Conservation (phyloP, 2,888 invertebrate species). For the Chymomyza fuscimana region DNA sequence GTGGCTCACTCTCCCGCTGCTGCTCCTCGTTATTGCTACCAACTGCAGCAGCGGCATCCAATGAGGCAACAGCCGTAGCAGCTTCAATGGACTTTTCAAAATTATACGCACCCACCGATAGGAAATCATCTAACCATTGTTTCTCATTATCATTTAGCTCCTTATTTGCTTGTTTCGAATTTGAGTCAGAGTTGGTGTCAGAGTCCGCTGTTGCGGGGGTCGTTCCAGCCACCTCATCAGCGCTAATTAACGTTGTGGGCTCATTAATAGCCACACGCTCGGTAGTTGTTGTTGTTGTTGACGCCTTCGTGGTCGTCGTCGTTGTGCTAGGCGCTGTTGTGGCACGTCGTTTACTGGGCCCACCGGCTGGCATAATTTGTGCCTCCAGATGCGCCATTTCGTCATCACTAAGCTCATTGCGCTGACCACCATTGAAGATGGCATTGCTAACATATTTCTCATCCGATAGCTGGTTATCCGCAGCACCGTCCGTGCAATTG, state of each 20-base stretch:
- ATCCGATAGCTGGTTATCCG: slow-evolving; percentile 42
- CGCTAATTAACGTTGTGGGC: slow-evolving; percentile 55
- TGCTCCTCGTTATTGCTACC: slow-evolving; percentile 30
- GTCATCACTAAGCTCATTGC: slow-evolving; percentile 74
- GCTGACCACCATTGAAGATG: slow-evolving; percentile 75
- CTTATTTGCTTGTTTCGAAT: slow-evolving; percentile 10
- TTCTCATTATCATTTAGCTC: slow-evolving; percentile 75
- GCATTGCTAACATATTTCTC: slow-evolving; percentile 76
- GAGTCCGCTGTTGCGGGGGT: slow-evolving; percentile 12
- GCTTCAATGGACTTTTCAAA: slow-evolving; percentile 66
- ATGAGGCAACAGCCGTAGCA: not conserved
- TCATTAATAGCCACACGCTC: slow-evolving; percentile 51
- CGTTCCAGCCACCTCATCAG: slow-evolving; percentile 49
- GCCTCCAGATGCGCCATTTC: slow-evolving; percentile 76
- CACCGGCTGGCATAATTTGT: slow-evolving; percentile 67
- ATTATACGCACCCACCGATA: slow-evolving; percentile 76
- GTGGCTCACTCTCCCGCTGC: slow-evolving; percentile 31
- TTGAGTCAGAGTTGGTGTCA: not conserved
- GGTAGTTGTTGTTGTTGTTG: slow-evolving; percentile 17
- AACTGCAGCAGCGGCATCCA: slow-evolving; percentile 1
- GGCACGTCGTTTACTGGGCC: slow-evolving; percentile 44
- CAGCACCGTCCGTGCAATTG: slow-evolving; percentile 83
- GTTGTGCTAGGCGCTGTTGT: slow-evolving; percentile 17
- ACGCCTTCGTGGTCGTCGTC: slow-evolving; percentile 22
- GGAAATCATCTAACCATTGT: slow-evolving; percentile 77